Conservation (phyloP, 2,113 vertebrate genomes). For the human (Homo sapiens) region DNA sequence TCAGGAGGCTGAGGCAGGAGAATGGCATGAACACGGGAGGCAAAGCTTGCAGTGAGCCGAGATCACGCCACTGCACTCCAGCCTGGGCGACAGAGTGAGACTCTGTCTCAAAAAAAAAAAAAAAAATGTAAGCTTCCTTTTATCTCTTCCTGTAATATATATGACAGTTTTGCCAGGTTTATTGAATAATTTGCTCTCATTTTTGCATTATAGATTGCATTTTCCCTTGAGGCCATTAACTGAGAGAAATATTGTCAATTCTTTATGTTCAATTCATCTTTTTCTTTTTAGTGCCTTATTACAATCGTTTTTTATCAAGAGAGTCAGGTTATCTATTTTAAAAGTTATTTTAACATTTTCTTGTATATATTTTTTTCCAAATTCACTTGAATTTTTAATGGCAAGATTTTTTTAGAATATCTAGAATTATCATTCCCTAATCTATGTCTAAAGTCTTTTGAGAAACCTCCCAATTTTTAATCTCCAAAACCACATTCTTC, state of each 20-base stretch:
- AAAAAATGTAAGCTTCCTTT: not conserved
- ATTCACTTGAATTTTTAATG: slow-evolving; percentile 27
- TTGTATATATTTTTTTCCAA: not conserved
- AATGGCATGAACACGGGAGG: too few species aligned
- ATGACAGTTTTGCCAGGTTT: not conserved
- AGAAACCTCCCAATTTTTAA: not conserved
- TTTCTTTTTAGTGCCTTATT: not conserved
- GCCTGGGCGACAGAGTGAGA: too few species aligned
- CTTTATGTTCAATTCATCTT: not conserved
- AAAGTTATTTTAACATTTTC: slow-evolving; percentile 3
- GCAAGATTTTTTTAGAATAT: not conserved
- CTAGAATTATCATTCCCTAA: not conserved
- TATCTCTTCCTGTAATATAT: not conserved
- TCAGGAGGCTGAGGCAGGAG: too few species aligned
- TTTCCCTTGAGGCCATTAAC: not conserved
- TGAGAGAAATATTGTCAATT: slow-evolving; percentile 46
- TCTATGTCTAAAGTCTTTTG: slow-evolving; percentile 15
- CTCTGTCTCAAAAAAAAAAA: too few species aligned
- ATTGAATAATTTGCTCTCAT: not conserved
- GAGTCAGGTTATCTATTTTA: not conserved
- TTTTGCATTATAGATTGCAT: slow-evolving; percentile 36
- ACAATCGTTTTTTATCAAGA: not conserved
- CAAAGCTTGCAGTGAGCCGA: too few species aligned
- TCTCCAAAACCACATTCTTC: not conserved
- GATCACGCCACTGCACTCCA: too few species aligned